A percentile compares a stretch with the other conserved stretches of the same genome.
Evolutionary conservation across 2,113 vertebrate genomes (phyloP).

Genomic region (Sisor rabdophorus): DNA sequence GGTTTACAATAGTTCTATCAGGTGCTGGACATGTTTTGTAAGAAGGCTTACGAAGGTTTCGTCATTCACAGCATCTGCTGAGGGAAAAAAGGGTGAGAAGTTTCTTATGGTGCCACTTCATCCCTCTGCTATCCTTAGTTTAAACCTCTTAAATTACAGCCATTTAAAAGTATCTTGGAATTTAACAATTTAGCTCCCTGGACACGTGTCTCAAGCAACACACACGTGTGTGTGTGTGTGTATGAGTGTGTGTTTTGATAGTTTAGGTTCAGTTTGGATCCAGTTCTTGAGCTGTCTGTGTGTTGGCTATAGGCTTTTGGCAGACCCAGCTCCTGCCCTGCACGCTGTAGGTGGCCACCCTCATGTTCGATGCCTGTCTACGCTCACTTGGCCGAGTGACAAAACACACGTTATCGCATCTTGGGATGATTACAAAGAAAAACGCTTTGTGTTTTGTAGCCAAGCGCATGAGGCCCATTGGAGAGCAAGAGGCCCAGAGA

Average conservation of each 20-base stretch:
- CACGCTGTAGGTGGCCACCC: constrained; percentile 44
- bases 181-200: constrained; percentile 28
- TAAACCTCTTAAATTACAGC: constrained; percentile 31
- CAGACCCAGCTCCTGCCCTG: constrained; percentile 36
- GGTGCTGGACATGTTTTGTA: constrained; percentile 3
- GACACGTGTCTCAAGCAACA: constrained; percentile 35
- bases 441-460: constrained; percentile 32
- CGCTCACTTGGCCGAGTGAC: constrained; percentile 45
- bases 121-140: constrained; percentile 34
- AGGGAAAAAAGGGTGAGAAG: constrained; percentile 27
- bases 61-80: constrained; percentile 28
- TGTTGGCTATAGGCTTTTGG: constrained; percentile 7
- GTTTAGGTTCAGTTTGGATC: constrained; percentile 17
- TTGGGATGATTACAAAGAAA: constrained; percentile 51
- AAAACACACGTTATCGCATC: constrained; percentile 50
- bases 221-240: neutral
- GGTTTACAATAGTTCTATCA: constrained; percentile 28
- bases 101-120: constrained; percentile 34
- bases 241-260: neutral
- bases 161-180: constrained; percentile 23
- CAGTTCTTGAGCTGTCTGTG: neutral
- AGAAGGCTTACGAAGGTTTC: constrained; percentile 13
- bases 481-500: constrained; percentile 36
- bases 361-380: constrained; percentile 23
- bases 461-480: constrained; percentile 9